phyloP scores from a whole-genome alignment of 2,888 invertebrate species.

The Ormyrus labotus region DNA sequence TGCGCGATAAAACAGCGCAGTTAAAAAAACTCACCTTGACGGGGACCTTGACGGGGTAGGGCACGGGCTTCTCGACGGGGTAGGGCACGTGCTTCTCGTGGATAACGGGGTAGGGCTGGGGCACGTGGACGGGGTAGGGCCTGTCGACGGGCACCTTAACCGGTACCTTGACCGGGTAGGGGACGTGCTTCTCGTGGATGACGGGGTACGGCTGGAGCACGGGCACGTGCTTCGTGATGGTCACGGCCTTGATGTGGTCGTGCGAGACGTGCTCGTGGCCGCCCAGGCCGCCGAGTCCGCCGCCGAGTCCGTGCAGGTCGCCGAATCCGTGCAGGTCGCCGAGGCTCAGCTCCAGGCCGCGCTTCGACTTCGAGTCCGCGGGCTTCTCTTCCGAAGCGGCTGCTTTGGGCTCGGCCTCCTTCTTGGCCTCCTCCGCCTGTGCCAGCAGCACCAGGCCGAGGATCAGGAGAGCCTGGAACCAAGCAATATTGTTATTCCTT shows the following conservation, averaged over 20 bases:
- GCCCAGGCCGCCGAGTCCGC: conserved; percentile 62
- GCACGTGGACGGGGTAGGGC: conserved; percentile 69
- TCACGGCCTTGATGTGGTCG: conserved; percentile 67
- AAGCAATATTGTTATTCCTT: neutral
- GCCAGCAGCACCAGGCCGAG: conserved; percentile 66
- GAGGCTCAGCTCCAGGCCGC: conserved; percentile 68
- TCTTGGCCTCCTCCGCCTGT: conserved; percentile 62
- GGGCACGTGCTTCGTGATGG: conserved; percentile 71
- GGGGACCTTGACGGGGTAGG: conserved; percentile 68
- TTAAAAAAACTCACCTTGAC: conserved; percentile 59
- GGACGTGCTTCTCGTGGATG: conserved; percentile 67
- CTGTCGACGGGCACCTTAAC: conserved; percentile 69
- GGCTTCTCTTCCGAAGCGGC: conserved; percentile 52
- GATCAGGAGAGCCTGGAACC: conserved; percentile 65
- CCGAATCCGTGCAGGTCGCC: conserved; percentile 58
- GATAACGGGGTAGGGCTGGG: conserved; percentile 70
- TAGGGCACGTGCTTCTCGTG: conserved; percentile 70
- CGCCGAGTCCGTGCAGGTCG: conserved; percentile 48
- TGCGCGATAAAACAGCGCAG: neutral
- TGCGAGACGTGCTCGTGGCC: conserved; percentile 63
- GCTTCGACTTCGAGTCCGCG: conserved; percentile 66
- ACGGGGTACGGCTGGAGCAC: conserved; percentile 72
- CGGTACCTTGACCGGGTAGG: conserved; percentile 68
- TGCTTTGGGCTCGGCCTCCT: conserved; percentile 57
- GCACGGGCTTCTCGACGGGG: conserved; percentile 68